Evolutionary conservation across 1,140 invertebrate genomes (phyloP), one percentile per base, ranked within the genome.

Genomic region (Drosophila tsacasi): DNA sequence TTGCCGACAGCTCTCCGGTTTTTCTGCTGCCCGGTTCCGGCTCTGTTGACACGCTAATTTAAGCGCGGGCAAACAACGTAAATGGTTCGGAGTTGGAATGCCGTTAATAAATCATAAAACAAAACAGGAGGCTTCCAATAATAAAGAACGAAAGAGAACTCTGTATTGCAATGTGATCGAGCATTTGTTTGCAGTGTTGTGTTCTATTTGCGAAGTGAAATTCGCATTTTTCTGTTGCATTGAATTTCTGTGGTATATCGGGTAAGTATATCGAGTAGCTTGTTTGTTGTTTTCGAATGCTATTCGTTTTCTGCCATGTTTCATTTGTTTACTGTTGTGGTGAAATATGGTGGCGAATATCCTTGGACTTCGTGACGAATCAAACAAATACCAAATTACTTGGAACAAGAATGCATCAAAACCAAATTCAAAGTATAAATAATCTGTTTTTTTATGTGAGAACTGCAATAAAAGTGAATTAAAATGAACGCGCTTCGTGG

Each of bases 1-100:
- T 85, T 75, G 49, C 60, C 52, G 64, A 44, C 61, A 66, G 59
- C 54, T 76, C 25, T 64, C 55, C 35, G 35, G 46, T 27, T 65
- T 87, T 58, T 72, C 55, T 42, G 17, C 68, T 39, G 61, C 52
- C 13, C 32, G 25, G 19, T 19, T 57, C 55, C 37, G 44, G 59
- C 55, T 42, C 74, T 82, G 74, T 71, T 86, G 79, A 82, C 74
- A 82, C 75, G 79, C 68, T 85, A 82, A 82, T 86, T 86, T 85
- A 79, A 85, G 47, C 65, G 54, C 65, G 44, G 64, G 81, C 39
- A 69, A 83, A 80, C 76, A 83, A 79, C 67, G 80, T 68, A 83
- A 82, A 83, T 66, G 81, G 39, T 50, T 40, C 57, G 65, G n/a
- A 61, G 72, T 60, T 63, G 54, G 72, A 80, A 76, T 68, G 81